Evolutionary conservation across 2,888 invertebrate genomes (phyloP).

Genomic region (Hymenopus coronatus): DNA sequence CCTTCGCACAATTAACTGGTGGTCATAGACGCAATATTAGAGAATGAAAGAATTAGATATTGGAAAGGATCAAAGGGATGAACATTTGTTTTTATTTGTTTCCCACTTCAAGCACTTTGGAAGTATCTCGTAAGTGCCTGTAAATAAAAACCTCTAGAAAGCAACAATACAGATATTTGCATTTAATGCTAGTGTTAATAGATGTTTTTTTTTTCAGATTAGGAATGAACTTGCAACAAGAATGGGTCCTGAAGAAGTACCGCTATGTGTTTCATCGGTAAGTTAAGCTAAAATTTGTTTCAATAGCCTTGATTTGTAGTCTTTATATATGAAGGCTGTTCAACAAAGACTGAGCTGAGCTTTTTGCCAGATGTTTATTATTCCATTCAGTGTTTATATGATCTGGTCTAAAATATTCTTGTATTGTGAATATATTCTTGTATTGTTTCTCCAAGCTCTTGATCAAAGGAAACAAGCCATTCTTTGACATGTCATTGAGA

Average conservation of each 20-base stretch:
- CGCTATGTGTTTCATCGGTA: background rate
- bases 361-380: too few relatives aligned
- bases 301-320: too few relatives aligned
- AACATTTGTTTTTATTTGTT: background rate
- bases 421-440: too few relatives aligned
- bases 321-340: too few relatives aligned
- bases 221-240: background rate
- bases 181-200: too few relatives aligned
- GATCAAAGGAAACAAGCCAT: too few relatives aligned
- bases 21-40: background rate
- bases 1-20: too few relatives aligned
- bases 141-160: background rate
- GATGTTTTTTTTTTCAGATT: background rate
- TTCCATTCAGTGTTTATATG: too few relatives aligned
- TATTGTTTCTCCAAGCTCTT: too few relatives aligned
- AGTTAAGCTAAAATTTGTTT: background rate
- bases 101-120: background rate
- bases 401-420: too few relatives aligned
- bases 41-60: background rate
- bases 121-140: background rate
- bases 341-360: too few relatives aligned
- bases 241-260: background rate
- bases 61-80: background rate
- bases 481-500: too few relatives aligned
- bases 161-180: background rate